Percentiles rank a stretch among this genome's conserved stretches.
These are phyloP conservation scores for Drosophila chauvacae DNA, from an alignment of 1,140 invertebrate species.

Conservation along the genomic window DNA sequence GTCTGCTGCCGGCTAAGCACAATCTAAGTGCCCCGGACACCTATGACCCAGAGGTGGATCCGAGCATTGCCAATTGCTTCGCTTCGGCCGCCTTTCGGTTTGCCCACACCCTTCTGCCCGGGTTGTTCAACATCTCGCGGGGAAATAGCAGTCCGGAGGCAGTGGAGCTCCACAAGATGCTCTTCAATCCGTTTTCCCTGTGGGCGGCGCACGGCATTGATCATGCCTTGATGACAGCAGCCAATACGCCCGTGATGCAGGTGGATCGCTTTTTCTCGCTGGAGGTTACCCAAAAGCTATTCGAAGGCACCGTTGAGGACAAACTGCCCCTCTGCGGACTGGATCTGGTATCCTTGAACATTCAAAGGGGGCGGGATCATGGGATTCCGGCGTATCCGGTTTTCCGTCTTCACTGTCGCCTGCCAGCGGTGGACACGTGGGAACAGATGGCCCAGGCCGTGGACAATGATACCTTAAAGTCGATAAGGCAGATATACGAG, in stretches of 20 bases:
- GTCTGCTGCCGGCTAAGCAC: conserved; percentile 86
- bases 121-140: conserved; percentile 89
- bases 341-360: conserved; percentile 94
- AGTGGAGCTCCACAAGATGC: conserved; percentile 90
- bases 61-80: conserved; percentile 95
- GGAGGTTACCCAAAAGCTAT: conserved; percentile 88
- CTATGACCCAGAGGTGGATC: conserved; percentile 90
- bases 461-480: conserved; percentile 87
- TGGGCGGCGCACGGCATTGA: conserved; percentile 88
- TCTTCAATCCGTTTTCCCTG: conserved; percentile 93
- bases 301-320: conserved; percentile 86
- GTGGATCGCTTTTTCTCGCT: conserved; percentile 89
- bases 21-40: conserved; percentile 82
- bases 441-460: conserved; percentile 89
- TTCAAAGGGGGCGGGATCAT: conserved; percentile 95
- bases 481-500: conserved; percentile 88
- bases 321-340: conserved; percentile 87
- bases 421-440: conserved; percentile 89
- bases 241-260: conserved; percentile 88
- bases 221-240: conserved; percentile 87
- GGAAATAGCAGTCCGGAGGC: conserved; percentile 87
- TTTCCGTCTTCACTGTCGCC: conserved; percentile 91
- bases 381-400: conserved; percentile 92
- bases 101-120: conserved; percentile 93
- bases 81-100: conserved; percentile 95